Percentiles rank a stretch among this genome's conserved stretches.
Evolutionary conservation across 2,113 vertebrate species (phyloP).

Genomic region (Plotosus lineatus): DNA sequence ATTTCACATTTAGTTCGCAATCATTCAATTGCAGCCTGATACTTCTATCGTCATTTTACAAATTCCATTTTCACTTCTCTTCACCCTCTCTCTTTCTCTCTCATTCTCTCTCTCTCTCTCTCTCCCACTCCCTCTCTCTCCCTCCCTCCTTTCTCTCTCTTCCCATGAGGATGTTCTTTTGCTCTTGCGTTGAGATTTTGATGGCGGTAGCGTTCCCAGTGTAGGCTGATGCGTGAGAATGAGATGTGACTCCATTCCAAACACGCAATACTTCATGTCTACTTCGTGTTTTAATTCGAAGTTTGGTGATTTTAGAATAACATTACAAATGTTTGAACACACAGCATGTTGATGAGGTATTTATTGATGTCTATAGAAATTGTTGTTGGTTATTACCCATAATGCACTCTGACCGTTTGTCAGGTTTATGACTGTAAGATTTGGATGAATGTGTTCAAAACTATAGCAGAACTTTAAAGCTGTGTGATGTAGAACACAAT

Average conservation of each 20-base stretch:
- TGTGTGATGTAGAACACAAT: background rate
- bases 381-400: background rate
- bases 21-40: no score
- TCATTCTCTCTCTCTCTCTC: slow-evolving; percentile 16
- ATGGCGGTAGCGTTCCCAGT: background rate
- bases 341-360: background rate
- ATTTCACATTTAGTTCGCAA: no score
- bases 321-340: background rate
- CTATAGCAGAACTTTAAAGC: background rate
- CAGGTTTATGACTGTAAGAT: background rate
- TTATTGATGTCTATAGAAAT: background rate
- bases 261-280: background rate
- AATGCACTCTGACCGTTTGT: background rate
- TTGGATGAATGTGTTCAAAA: background rate
- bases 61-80: no score
- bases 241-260: background rate
- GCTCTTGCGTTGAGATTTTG: background rate
- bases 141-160: background rate
- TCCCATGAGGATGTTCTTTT: background rate
- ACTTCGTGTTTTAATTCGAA: background rate
- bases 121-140: slow-evolving; percentile 8
- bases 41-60: no score
- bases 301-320: background rate
- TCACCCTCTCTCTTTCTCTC: no score
- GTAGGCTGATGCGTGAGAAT: background rate